Evolutionary conservation across 2,888 invertebrate species (phyloP).

Genomic region (Stenoptilia bipunctidactyla): DNA sequence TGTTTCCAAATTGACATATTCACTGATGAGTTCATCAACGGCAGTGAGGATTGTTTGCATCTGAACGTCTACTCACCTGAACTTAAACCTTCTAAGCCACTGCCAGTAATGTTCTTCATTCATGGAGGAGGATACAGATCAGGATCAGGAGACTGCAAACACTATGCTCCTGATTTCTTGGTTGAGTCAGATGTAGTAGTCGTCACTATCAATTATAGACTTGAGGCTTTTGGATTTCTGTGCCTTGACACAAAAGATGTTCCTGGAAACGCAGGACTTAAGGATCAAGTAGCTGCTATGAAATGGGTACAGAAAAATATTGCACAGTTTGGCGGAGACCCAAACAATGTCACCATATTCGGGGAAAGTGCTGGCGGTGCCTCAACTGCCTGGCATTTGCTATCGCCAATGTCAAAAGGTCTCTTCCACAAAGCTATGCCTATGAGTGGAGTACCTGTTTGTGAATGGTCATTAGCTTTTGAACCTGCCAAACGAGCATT

Average conservation of each 20-base stretch:
- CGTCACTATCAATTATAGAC: constrained; percentile 69
- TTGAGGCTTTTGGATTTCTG: constrained; percentile 66
- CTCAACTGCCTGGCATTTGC: constrained; percentile 23
- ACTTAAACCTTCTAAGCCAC: constrained; percentile 16
- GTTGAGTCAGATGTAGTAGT: constrained; percentile 62
- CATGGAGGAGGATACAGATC: constrained; percentile 34
- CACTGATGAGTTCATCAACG: constrained; percentile 17
- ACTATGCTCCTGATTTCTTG: constrained; percentile 67
- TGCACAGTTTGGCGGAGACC: constrained; percentile 29
- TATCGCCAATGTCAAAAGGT: constrained; percentile 38
- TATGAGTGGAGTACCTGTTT: constrained; percentile 32
- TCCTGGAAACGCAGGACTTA: constrained; percentile 72
- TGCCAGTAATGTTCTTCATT: constrained; percentile 41
- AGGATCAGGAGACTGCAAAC: constrained; percentile 42
- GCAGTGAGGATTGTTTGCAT: constrained; percentile 34
- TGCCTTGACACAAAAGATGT: constrained; percentile 61
- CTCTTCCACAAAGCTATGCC: constrained; percentile 33
- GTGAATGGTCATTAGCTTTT: constrained; percentile 21
- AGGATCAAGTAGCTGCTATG: constrained; percentile 37
- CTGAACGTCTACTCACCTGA: constrained; percentile 35
- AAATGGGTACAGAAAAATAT: constrained; percentile 33
- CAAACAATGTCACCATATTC: constrained; percentile 30
- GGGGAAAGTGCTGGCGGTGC: constrained; percentile 37
- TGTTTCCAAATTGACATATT: constrained; percentile 33
- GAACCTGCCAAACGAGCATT: constrained; percentile 22